Evolutionary conservation across 2,888 invertebrate genomes (phyloP).

Genomic region (Andrena fulva): DNA sequence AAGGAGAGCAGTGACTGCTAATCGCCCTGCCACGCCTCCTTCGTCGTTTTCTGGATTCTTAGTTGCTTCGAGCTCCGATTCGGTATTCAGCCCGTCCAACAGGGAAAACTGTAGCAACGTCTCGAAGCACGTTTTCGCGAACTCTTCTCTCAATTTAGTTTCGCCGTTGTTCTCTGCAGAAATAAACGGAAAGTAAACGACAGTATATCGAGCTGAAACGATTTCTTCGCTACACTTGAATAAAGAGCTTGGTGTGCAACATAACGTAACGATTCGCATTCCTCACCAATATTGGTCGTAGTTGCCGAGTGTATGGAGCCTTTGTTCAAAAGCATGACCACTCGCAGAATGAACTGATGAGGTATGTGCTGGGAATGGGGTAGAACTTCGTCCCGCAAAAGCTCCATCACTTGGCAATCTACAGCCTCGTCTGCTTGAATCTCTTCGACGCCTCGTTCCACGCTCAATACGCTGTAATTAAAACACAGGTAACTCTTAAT

Average conservation of each 20-base stretch:
- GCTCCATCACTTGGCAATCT: conserved; percentile 93
- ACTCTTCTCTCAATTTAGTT: conserved; percentile 94
- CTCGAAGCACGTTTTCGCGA: conserved; percentile 98
- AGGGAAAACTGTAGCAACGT: conserved; percentile 97
- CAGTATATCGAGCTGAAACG: background rate
- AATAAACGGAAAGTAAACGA: background rate
- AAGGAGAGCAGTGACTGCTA: conserved; percentile 96
- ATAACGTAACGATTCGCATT: background rate
- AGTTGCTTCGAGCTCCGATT: conserved; percentile 73
- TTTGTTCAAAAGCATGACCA: conserved; percentile 93
- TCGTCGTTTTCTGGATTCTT: conserved; percentile 84
- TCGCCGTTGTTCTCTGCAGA: conserved; percentile 80
- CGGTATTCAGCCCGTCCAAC: conserved; percentile 88
- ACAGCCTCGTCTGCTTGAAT: conserved; percentile 90
- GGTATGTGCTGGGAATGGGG: conserved; percentile 92
- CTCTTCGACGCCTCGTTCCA: conserved; percentile 86
- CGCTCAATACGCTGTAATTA: conserved; percentile 84
- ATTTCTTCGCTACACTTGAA: background rate
- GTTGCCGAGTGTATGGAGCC: conserved; percentile 94
- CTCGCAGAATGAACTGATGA: conserved; percentile 92
- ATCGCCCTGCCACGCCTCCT: conserved; percentile 89
- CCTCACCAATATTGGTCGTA: conserved; percentile 86
- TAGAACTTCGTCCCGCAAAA: conserved; percentile 92
- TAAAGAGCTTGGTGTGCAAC: background rate
- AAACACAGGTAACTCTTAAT: background rate